These are phyloP conservation scores for Labroides dimidiatus DNA, from an alignment of 2,797 vertebrate genomes.

Conservation along the genomic window DNA sequence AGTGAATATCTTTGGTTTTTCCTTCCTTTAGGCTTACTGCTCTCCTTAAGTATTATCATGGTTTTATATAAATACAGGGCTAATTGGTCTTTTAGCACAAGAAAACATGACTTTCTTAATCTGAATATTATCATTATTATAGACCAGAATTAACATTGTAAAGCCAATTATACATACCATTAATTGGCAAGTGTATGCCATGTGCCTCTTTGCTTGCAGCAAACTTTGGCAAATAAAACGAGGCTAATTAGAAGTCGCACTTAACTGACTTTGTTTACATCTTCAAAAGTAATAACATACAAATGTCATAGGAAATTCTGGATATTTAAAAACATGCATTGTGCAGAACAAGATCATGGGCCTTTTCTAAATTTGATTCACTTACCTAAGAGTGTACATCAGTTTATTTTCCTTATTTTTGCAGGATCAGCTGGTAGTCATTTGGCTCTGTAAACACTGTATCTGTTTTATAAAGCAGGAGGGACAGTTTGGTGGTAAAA, in stretches of 20 bases:
- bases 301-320: conserved; percentile 28
- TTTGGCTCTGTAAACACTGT: conserved; percentile 7
- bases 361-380: not conserved
- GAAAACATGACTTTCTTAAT: conserved; percentile 3
- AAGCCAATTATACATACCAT: not conserved
- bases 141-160: conserved; percentile 5
- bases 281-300: conserved; percentile 4
- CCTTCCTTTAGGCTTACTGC: not conserved
- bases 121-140: not conserved
- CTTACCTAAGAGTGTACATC: not conserved
- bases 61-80: not conserved
- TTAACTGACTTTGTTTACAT: conserved; percentile 1
- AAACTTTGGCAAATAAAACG: not conserved
- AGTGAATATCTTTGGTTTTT: conserved; percentile 4
- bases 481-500: conserved; percentile 13
- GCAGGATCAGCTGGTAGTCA: not conserved
- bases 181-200: conserved; percentile 2
- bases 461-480: not conserved
- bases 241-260: not conserved
- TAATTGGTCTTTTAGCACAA: conserved; percentile 2
- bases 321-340: conserved; percentile 10
- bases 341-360: not conserved
- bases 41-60: not conserved
- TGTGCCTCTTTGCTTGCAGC: conserved; percentile 10
- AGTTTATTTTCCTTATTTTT: not conserved